Conservation (phyloP, 2,113 vertebrate genomes). For the Mesembrinibis cayennensis region DNA sequence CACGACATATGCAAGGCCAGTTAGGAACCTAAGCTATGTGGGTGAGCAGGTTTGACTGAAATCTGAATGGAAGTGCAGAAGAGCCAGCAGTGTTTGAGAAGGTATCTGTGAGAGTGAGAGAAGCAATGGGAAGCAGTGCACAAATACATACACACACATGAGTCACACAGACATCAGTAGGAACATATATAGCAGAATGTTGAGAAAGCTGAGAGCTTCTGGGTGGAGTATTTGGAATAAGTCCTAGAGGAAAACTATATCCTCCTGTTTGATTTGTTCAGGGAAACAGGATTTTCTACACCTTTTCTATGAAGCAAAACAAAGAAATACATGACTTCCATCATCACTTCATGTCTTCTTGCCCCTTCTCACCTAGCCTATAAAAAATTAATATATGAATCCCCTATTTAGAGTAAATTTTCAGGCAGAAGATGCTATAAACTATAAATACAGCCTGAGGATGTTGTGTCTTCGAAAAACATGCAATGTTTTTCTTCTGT, state of each 20-base stretch:
- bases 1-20: background rate
- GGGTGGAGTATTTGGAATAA: background rate
- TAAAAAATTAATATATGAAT: background rate
- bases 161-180: background rate
- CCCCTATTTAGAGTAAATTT: background rate
- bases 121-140: background rate
- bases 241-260: background rate
- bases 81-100: background rate
- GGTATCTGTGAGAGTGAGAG: background rate
- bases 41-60: background rate
- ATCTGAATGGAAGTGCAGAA: background rate
- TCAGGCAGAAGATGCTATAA: background rate
- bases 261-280: background rate
- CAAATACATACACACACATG: background rate
- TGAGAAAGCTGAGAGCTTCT: background rate
- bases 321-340: background rate
- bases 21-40: background rate
- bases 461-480: background rate
- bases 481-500: background rate
- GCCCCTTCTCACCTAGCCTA: background rate
- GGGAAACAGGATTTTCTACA: background rate
- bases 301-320: background rate
- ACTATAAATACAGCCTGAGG: background rate
- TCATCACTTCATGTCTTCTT: background rate
- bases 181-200: background rate